phyloP scores from a whole-genome alignment of 1,140 invertebrate species.

The Drosophila nigromelanica region DNA sequence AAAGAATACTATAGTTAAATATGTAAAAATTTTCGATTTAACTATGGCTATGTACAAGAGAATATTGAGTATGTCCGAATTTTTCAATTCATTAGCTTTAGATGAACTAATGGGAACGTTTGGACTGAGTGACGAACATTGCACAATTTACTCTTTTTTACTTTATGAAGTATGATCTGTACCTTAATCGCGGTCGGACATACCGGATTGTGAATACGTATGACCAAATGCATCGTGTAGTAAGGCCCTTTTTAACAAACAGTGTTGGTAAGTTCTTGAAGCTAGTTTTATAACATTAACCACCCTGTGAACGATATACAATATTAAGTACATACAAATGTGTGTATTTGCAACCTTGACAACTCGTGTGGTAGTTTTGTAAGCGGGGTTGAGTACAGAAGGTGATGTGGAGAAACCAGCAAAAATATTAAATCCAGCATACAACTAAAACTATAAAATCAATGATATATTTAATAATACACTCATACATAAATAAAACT shows the following conservation, averaged over 20 bases:
- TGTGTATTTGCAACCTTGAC: slow-evolving; percentile 41
- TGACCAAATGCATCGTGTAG: slow-evolving; percentile 4
- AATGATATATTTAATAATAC: slow-evolving; percentile 25
- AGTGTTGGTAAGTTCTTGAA: slow-evolving; percentile 2
- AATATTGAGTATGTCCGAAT: no score
- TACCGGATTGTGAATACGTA: neutral
- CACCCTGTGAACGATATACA: slow-evolving; percentile 38
- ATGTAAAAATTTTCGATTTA: no score
- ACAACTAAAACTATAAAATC: slow-evolving; percentile 9
- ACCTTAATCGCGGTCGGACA: no score
- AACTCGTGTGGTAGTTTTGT: slow-evolving; percentile 41
- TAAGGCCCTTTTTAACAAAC: neutral
- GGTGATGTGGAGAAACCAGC: slow-evolving; percentile 41
- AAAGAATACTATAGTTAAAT: no score
- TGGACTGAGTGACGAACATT: no score
- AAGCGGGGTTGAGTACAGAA: slow-evolving; percentile 42
- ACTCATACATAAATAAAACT: slow-evolving; percentile 15
- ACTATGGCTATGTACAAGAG: no score
- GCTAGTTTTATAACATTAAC: neutral
- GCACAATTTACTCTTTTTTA: no score
- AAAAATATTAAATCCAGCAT: slow-evolving; percentile 21
- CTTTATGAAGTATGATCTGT: no score
- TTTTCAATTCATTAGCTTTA: no score
- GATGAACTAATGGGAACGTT: no score
- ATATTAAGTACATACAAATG: slow-evolving; percentile 16